A percentile compares a stretch with the other conserved stretches of the same genome.
Conservation (phyloP, 2,888 invertebrate genomes). For the Heliconius ethilla region DNA sequence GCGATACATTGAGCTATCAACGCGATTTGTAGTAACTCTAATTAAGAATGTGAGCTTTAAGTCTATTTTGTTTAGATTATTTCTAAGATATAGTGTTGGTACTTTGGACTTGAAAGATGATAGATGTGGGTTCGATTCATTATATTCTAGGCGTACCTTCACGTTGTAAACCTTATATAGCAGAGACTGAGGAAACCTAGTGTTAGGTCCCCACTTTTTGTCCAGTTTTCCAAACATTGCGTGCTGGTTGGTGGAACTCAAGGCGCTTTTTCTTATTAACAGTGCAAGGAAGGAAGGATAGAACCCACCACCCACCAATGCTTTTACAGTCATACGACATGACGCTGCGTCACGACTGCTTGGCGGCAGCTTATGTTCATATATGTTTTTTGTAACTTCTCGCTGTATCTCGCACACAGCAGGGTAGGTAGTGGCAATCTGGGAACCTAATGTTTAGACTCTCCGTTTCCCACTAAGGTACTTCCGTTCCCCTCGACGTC, state of each 20-base stretch:
- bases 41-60: background rate
- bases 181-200: background rate
- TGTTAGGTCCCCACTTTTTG: background rate
- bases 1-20: constrained; percentile 2
- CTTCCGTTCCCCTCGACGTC: too few relatives aligned
- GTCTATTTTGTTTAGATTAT: background rate
- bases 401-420: too few relatives aligned
- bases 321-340: background rate
- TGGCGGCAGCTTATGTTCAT: too few relatives aligned
- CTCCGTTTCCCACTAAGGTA: too few relatives aligned
- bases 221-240: background rate
- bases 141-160: too few relatives aligned
- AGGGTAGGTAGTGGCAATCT: too few relatives aligned
- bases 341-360: background rate
- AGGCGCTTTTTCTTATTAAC: background rate
- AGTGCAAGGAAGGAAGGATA: background rate
- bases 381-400: too few relatives aligned
- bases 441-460: too few relatives aligned
- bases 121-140: background rate
- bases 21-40: background rate
- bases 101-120: background rate
- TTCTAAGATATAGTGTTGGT: background rate
- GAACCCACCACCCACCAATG: background rate
- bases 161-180: too few relatives aligned
- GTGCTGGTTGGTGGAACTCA: background rate